Conservation (phyloP, 2,888 invertebrate species). For the Macrosiphum euphorbiae region DNA sequence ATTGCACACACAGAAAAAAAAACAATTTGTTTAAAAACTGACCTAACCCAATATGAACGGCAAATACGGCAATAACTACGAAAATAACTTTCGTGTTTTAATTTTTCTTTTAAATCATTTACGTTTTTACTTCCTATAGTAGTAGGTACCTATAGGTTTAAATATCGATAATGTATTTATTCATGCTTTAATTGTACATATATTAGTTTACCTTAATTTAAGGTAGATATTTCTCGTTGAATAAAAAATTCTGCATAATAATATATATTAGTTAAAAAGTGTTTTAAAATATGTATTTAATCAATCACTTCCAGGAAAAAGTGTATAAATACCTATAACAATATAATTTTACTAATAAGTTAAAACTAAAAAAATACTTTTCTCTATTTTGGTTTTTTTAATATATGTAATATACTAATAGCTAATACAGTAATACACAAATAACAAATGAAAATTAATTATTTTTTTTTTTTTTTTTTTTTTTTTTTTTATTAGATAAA, state of each 20-base stretch:
- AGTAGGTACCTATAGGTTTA: neutral
- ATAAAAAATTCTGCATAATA: too few species aligned
- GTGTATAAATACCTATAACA: neutral
- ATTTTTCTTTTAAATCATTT: neutral
- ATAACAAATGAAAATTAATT: neutral
- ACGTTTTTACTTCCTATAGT: neutral
- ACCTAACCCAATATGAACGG: slow-evolving; percentile 13
- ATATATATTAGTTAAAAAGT: too few species aligned
- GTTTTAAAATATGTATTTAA: too few species aligned
- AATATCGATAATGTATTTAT: neutral
- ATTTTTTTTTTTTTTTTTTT: too few species aligned
- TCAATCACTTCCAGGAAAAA: neutral
- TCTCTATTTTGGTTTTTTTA: neutral
- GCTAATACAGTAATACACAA: neutral
- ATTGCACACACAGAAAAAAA: neutral
- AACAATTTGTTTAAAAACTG: slow-evolving; percentile 32
- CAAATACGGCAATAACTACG: neutral
- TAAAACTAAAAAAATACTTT: neutral
- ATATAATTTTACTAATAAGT: neutral
- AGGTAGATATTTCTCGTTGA: too few species aligned
- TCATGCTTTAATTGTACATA: neutral
- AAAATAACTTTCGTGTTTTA: neutral
- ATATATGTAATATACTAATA: neutral
- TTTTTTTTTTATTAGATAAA: too few species aligned
- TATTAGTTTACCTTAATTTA: neutral